Conservation (phyloP, 2,797 vertebrate species). For the Xyrichtys novacula region DNA sequence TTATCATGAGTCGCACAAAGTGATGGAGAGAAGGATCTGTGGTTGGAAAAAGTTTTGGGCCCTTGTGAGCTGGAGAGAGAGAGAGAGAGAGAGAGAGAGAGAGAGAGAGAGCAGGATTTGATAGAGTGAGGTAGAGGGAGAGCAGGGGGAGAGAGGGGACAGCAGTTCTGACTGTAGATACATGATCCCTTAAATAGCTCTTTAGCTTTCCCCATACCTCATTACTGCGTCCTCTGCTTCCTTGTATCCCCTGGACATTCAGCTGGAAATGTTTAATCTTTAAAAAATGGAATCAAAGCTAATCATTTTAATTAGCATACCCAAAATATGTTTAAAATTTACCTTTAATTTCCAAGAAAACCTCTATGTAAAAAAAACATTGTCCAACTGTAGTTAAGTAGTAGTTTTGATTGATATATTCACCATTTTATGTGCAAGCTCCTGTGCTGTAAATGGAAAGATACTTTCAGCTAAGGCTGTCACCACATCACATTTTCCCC, state of each 20-base stretch:
- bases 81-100: constrained; percentile 60
- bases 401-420: no score
- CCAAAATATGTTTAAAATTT: no score
- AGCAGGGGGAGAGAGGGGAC: constrained; percentile 51
- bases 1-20: constrained; percentile 73
- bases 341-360: no score
- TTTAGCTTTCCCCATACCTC: constrained; percentile 37
- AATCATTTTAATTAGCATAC: not conserved
- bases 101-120: constrained; percentile 37
- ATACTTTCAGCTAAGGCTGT: no score
- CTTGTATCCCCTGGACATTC: not conserved
- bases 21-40: constrained; percentile 68
- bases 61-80: constrained; percentile 71
- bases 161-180: constrained; percentile 80
- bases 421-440: no score
- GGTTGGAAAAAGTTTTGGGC: constrained; percentile 81
- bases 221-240: constrained; percentile 45
- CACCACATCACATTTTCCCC: no score
- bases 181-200: constrained; percentile 78
- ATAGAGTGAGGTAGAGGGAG: constrained; percentile 47
- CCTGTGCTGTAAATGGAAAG: no score
- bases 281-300: no score
- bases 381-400: no score
- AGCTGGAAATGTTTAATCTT: not conserved
- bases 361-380: no score